These are phyloP conservation scores for Bursaphelenchus mucronatus DNA, from an alignment of 1,140 invertebrate species.

Conservation along the genomic window DNA sequence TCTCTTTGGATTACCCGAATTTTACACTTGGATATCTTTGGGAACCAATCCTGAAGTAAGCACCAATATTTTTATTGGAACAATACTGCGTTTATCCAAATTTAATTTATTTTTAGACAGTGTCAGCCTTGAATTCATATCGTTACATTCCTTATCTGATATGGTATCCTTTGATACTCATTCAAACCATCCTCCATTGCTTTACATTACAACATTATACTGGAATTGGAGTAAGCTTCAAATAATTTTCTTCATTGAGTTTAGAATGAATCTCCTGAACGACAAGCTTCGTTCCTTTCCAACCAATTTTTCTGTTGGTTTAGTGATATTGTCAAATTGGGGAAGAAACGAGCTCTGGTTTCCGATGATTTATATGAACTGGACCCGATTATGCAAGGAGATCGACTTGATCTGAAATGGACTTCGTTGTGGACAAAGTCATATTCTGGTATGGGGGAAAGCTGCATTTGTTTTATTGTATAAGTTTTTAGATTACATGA, in stretches of 20 bases:
- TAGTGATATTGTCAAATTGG: conserved; percentile 64
- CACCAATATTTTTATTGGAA: background rate
- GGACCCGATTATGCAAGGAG: conserved; percentile 66
- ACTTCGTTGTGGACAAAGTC: background rate
- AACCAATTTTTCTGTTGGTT: conserved; percentile 86
- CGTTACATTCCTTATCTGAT: conserved; percentile 26
- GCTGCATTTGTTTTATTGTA: background rate
- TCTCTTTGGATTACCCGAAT: conserved; percentile 34
- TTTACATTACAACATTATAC: conserved; percentile 20
- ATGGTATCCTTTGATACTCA: conserved; percentile 32
- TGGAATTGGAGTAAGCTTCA: conserved; percentile 55
- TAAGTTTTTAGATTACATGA: conserved; percentile 7
- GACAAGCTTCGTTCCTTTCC: conserved; percentile 77
- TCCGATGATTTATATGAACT: conserved; percentile 81
- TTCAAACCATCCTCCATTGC: conserved; percentile 37
- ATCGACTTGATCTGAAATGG: conserved; percentile 2
- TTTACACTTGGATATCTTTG: conserved; percentile 32
- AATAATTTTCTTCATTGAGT: conserved; percentile 61
- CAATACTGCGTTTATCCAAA: background rate
- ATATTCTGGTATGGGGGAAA: background rate
- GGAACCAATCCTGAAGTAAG: conserved; percentile 26
- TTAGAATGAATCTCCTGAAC: conserved; percentile 78
- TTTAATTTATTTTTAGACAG: conserved; percentile 26
- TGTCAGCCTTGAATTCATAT: conserved; percentile 16
- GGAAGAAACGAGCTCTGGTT: conserved; percentile 68